Percentiles rank a stretch among this genome's conserved stretches.
These are phyloP conservation scores for Cephus pygmeus DNA, from an alignment of 2,888 invertebrate species.

Conservation along the genomic window DNA sequence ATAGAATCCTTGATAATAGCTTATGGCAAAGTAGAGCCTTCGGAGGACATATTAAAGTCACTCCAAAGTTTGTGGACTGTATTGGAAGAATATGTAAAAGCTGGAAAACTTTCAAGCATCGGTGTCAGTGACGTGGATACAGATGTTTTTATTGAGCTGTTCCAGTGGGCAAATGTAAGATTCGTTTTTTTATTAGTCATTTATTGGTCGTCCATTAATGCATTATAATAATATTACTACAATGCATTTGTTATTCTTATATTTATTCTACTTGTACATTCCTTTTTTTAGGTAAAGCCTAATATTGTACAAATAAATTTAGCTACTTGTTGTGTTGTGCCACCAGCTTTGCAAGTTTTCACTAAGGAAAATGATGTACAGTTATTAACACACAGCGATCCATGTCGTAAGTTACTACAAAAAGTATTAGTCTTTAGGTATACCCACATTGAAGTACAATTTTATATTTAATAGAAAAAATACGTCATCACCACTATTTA, in stretches of 20 bases:
- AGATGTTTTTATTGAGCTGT: slow-evolving; percentile 78
- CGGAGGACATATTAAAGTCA: slow-evolving; percentile 45
- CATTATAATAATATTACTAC: slow-evolving; percentile 4
- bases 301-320: slow-evolving; percentile 93
- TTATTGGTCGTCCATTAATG: slow-evolving; percentile 11
- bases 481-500: slow-evolving; percentile 14
- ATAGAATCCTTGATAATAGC: slow-evolving; percentile 88
- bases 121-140: slow-evolving; percentile 94
- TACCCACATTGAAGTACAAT: slow-evolving; percentile 2
- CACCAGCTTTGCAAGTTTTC: slow-evolving; percentile 88
- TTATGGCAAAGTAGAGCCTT: slow-evolving; percentile 70
- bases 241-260: background rate
- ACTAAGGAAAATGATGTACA: slow-evolving; percentile 93
- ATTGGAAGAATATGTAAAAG: slow-evolving; percentile 77
- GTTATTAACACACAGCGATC: slow-evolving; percentile 95
- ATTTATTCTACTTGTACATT: slow-evolving; percentile 13
- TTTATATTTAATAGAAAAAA: slow-evolving; percentile 14
- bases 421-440: slow-evolving; percentile 7
- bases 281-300: slow-evolving; percentile 76
- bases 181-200: background rate
- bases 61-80: slow-evolving; percentile 82
- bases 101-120: slow-evolving; percentile 73
- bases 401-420: slow-evolving; percentile 74
- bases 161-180: slow-evolving; percentile 76
- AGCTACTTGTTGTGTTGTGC: slow-evolving; percentile 93